A percentile compares a stretch with the other conserved stretches of the same genome.
These are phyloP conservation scores for Acipenser oxyrinchus DNA, from an alignment of 2,797 vertebrate species.

Conservation along the genomic window DNA sequence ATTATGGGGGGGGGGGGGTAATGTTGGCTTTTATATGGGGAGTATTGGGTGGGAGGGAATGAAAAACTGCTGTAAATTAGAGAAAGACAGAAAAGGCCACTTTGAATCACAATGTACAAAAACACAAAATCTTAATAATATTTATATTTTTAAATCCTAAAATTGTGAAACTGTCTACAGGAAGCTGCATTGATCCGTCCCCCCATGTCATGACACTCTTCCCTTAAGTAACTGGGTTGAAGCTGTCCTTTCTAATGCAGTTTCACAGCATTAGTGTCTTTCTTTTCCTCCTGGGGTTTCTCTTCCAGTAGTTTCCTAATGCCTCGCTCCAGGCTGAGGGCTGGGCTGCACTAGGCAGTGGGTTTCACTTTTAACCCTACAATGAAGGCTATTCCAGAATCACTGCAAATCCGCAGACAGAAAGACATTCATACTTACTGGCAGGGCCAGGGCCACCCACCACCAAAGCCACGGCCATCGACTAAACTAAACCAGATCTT, in stretches of 20 bases:
- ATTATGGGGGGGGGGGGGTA: no score
- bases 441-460: constrained; percentile 41
- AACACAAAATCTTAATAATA: no score
- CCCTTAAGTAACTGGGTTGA: not conserved
- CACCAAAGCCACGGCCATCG: not conserved
- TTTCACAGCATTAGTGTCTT: not conserved
- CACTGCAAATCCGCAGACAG: constrained; percentile 35
- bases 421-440: constrained; percentile 49
- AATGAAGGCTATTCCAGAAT: constrained; percentile 23
- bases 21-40: no score
- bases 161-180: no score
- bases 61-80: no score
- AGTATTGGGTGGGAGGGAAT: no score
- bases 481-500: no score
- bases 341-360: constrained; percentile 32
- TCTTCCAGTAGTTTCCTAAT: constrained; percentile 27
- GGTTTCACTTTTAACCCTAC: constrained; percentile 45
- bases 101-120: no score
- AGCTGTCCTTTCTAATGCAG: not conserved
- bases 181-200: no score
- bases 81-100: no score
- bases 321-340: constrained; percentile 30
- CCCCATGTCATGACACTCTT: not conserved
- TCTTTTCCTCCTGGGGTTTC: constrained; percentile 17
- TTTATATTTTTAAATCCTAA: no score